Evolutionary conservation across 2,888 invertebrate species (phyloP).

Genomic region (Agriotes lineatus): DNA sequence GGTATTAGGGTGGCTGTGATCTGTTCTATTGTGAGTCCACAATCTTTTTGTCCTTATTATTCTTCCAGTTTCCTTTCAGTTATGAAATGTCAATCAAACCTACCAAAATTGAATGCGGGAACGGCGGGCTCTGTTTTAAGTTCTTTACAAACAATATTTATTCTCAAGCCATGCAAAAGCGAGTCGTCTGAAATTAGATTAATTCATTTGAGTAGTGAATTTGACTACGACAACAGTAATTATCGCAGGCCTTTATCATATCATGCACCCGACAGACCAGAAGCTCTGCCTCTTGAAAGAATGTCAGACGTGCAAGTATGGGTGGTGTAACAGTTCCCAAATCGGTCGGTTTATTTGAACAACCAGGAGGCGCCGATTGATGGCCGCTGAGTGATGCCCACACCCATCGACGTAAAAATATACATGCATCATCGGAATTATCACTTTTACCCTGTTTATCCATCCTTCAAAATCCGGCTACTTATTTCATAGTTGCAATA

Average conservation of each 20-base stretch:
- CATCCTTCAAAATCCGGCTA: not conserved
- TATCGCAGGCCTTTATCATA: constrained; percentile 19
- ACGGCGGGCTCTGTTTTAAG: not conserved
- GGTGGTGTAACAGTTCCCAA: constrained; percentile 44
- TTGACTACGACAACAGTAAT: constrained; percentile 5
- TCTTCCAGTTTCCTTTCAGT: constrained; percentile 6
- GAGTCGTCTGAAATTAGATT: not conserved
- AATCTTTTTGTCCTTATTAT: too few species aligned
- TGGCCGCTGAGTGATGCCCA: constrained; percentile 37
- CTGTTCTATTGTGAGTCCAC: too few species aligned
- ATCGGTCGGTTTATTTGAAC: constrained; percentile 44
- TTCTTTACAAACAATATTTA: constrained; percentile 3
- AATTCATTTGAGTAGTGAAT: constrained; percentile 22
- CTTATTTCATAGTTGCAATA: constrained; percentile 3
- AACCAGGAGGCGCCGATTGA: constrained; percentile 38
- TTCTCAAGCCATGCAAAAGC: constrained; percentile 5
- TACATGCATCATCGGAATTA: constrained; percentile 35
- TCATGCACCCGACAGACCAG: constrained; percentile 11
- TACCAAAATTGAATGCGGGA: constrained; percentile 15
- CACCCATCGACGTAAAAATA: constrained; percentile 40
- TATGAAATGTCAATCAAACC: constrained; percentile 30
- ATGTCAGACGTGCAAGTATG: constrained; percentile 34
- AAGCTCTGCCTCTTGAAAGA: constrained; percentile 21
- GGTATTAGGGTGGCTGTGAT: too few species aligned
- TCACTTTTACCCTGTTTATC: constrained; percentile 28